Evolutionary conservation across 2,797 vertebrate species (phyloP).

Genomic region (Gobio occitaniae): DNA sequence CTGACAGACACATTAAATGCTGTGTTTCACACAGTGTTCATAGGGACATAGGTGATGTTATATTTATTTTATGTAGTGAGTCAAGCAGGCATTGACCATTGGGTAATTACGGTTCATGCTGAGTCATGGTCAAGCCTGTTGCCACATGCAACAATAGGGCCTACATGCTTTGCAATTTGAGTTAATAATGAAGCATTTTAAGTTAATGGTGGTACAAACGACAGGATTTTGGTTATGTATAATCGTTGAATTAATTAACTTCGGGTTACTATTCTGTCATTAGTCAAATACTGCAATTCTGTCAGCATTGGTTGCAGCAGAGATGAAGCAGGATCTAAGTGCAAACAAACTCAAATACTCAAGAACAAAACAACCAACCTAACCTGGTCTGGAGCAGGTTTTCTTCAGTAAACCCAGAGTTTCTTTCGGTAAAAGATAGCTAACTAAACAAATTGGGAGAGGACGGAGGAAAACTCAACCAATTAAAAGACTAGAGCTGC

Average conservation of each 20-base stretch:
- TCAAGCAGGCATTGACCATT: not conserved
- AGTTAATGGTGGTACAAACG: not conserved
- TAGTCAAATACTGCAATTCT: not conserved
- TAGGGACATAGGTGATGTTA: not conserved
- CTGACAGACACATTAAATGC: slow-evolving; percentile 31
- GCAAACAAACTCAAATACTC: too few relatives aligned
- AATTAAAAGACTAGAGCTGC: too few relatives aligned
- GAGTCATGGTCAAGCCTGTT: not conserved
- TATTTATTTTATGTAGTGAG: not conserved
- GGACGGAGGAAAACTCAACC: too few relatives aligned
- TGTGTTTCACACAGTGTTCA: not conserved
- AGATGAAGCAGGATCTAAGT: too few relatives aligned
- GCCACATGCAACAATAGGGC: not conserved
- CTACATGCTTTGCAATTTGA: not conserved
- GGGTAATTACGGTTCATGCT: not conserved
- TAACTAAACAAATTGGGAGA: too few relatives aligned
- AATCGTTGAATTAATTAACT: not conserved
- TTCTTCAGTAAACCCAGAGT: too few relatives aligned
- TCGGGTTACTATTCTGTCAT: not conserved
- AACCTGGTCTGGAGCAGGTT: too few relatives aligned
- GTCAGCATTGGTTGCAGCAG: too few relatives aligned
- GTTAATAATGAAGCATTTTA: not conserved
- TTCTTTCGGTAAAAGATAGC: too few relatives aligned
- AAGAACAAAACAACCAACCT: too few relatives aligned
- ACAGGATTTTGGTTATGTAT: not conserved